A percentile compares a stretch with the other conserved stretches of the same genome.
Evolutionary conservation across 2,888 invertebrate species (phyloP).

Genomic region (Lordiphosa andalusiaca): DNA sequence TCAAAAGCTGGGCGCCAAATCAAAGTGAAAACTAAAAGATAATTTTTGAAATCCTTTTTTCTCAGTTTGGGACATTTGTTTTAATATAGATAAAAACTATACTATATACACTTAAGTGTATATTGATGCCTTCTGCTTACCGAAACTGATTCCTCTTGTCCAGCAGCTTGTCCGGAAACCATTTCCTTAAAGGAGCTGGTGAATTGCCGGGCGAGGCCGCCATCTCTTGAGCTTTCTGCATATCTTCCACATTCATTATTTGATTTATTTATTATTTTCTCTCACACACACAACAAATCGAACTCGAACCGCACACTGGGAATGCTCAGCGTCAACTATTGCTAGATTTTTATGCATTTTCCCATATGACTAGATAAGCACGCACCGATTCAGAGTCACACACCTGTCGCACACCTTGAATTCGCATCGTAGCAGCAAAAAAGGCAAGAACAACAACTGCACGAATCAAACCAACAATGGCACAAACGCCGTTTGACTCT

Average conservation of each 20-base stretch:
- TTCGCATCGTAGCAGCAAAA: conserved; percentile 50
- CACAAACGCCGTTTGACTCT: conserved; percentile 19
- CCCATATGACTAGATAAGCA: conserved; percentile 66
- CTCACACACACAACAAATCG: conserved; percentile 20
- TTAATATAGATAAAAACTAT: no score
- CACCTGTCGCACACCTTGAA: conserved; percentile 67
- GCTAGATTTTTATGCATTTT: conserved; percentile 65
- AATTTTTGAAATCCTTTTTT: no score
- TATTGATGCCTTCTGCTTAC: conserved; percentile 33
- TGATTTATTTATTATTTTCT: conserved; percentile 5
- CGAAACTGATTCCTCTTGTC: conserved; percentile 60
- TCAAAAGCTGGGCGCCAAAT: no score
- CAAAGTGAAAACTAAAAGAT: no score
- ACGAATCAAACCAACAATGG: conserved; percentile 15
- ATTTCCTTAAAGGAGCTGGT: conserved; percentile 34
- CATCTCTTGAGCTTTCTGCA: conserved; percentile 50
- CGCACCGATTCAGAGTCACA: conserved; percentile 36
- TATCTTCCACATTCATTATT: conserved; percentile 57
- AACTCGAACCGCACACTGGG: conserved; percentile 56
- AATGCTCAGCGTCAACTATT: conserved; percentile 52
- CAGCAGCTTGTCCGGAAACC: conserved; percentile 27
- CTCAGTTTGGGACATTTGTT: no score
- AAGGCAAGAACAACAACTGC: conserved; percentile 65
- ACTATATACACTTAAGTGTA: no score
- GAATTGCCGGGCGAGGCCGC: conserved; percentile 26